A percentile compares a stretch with the other conserved stretches of the same genome.
These are phyloP conservation scores for Chaetorhynchus papuensis DNA, from an alignment of 2,113 vertebrate species.

Conservation along the genomic window DNA sequence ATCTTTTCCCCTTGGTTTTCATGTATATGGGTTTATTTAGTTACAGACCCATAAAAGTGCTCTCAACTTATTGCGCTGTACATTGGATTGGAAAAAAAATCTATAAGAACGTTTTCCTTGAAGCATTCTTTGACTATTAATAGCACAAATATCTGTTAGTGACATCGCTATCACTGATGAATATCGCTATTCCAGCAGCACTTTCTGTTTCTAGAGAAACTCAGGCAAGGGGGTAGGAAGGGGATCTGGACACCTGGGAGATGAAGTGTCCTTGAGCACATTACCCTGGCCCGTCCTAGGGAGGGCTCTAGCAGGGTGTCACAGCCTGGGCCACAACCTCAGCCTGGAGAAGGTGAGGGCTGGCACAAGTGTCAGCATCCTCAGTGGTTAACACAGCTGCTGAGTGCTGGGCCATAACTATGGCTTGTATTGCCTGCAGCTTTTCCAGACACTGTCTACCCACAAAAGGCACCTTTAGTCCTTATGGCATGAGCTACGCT, in stretches of 20 bases:
- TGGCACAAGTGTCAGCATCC: neutral
- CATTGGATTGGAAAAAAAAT: neutral
- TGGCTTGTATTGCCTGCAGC: neutral
- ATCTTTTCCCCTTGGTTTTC: neutral
- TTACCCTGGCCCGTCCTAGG: neutral
- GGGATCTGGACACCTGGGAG: neutral
- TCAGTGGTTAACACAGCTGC: neutral
- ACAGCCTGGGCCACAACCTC: neutral
- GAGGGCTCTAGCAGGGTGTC: neutral
- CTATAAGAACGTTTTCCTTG: neutral
- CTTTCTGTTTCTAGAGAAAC: neutral
- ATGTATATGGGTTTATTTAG: neutral
- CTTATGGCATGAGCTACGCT: neutral
- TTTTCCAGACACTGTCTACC: neutral
- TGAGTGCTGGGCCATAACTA: neutral
- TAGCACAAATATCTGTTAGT: neutral
- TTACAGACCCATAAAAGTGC: neutral
- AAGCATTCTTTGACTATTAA: neutral
- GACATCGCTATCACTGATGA: neutral
- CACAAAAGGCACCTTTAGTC: neutral
- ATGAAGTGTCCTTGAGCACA: neutral
- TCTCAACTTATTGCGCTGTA: neutral
- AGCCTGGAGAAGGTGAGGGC: neutral
- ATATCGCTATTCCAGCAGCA: neutral
- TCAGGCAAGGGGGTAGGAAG: neutral